Evolutionary conservation across 1,140 invertebrate genomes (phyloP).

Genomic region (Aradophagus sp.): DNA sequence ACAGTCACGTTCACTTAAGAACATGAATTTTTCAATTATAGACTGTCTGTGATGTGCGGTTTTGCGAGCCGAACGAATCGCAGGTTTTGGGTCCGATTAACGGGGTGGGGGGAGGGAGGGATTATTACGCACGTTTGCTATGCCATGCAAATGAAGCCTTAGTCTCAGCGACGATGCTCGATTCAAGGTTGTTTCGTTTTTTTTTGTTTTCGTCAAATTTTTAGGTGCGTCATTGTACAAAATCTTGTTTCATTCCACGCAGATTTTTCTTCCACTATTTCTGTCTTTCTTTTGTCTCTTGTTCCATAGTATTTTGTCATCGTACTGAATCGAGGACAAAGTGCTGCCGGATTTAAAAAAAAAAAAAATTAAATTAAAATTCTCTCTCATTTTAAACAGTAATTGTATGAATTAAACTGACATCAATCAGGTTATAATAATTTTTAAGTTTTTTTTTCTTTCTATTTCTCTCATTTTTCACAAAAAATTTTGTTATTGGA

Average conservation of each 20-base stretch:
- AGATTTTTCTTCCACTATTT: slow-evolving; percentile 7
- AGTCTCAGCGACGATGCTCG: slow-evolving; percentile 26
- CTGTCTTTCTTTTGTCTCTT: neutral
- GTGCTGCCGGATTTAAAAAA: too few species aligned
- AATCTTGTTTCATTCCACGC: slow-evolving; percentile 39
- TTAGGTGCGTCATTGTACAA: slow-evolving; percentile 32
- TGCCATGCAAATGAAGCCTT: slow-evolving; percentile 48
- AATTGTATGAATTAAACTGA: too few species aligned
- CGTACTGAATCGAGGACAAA: too few species aligned
- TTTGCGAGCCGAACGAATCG: slow-evolving; percentile 25
- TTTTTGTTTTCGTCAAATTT: slow-evolving; percentile 41
- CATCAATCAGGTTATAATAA: too few species aligned
- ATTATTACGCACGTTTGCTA: slow-evolving; percentile 21
- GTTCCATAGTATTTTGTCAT: neutral
- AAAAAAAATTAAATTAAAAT: too few species aligned
- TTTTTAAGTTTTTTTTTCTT: too few species aligned
- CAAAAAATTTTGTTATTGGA: neutral
- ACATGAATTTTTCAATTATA: slow-evolving; percentile 55
- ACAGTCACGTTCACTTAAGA: slow-evolving; percentile 35
- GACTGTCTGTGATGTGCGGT: slow-evolving; percentile 67
- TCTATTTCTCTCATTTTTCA: slow-evolving; percentile 1
- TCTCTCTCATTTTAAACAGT: too few species aligned
- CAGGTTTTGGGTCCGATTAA: slow-evolving; percentile 14
- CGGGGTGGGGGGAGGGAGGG: slow-evolving; percentile 1
- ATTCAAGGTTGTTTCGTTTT: slow-evolving; percentile 27